Conservation (phyloP, 2,888 invertebrate genomes). For the Leucophenga maculata region DNA sequence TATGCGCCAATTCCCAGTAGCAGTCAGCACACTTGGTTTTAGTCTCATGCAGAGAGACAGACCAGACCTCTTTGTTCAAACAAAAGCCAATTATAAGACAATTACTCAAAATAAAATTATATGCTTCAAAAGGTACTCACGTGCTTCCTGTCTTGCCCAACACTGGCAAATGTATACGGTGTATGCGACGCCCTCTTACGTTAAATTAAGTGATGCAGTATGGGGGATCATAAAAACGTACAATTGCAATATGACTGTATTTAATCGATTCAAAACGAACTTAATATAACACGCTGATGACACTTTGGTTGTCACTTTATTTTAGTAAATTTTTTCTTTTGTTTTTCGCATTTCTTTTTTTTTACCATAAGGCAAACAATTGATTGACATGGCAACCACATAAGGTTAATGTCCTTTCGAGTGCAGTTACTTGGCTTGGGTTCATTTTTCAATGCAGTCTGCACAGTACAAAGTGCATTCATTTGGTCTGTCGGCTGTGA, state of each 20-base stretch:
- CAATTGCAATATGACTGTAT: not conserved
- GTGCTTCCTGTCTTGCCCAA: too few species aligned
- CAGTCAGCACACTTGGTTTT: too few species aligned
- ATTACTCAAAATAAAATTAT: slow-evolving; percentile 3
- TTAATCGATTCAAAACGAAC: slow-evolving; percentile 1
- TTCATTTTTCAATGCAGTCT: not conserved
- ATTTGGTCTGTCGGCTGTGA: not conserved
- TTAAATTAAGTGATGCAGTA: too few species aligned
- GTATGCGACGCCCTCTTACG: too few species aligned
- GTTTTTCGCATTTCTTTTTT: not conserved
- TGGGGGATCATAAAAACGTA: too few species aligned
- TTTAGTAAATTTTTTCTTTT: too few species aligned
- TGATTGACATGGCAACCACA: slow-evolving; percentile 15
- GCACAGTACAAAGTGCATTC: not conserved
- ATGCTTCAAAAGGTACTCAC: not conserved
- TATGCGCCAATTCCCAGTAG: too few species aligned
- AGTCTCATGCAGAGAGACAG: too few species aligned
- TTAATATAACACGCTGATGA: not conserved
- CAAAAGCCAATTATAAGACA: slow-evolving; percentile 2
- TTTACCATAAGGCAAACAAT: not conserved
- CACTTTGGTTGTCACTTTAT: not conserved
- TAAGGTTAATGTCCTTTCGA: slow-evolving; percentile 23
- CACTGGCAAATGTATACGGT: too few species aligned
- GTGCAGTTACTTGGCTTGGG: slow-evolving; percentile 1
- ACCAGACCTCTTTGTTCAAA: not conserved